Percentiles rank a stretch among this genome's conserved stretches.
These are phyloP conservation scores for Euphysa ruthae DNA, from an alignment of 30 jellyfish, hydroid and myxozoan genomes.

Conservation along the genomic window DNA sequence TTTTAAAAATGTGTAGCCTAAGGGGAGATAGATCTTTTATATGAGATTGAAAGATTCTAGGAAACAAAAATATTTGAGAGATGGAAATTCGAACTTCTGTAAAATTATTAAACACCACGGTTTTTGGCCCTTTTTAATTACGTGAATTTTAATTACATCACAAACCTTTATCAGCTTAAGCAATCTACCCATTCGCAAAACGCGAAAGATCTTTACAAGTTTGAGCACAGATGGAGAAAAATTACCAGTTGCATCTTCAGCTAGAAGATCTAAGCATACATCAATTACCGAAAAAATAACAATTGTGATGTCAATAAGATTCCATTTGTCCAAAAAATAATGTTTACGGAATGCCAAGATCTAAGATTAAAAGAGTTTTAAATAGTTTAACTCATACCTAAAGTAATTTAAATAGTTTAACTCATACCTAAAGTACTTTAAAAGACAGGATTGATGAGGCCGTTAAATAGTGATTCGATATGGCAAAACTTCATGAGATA, in stretches of 20 bases:
- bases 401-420: no score
- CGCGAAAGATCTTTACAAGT: conserved; percentile 67
- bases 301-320: conserved; percentile 53
- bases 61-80: no score
- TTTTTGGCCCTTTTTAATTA: no score
- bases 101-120: background rate
- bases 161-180: conserved; percentile 72
- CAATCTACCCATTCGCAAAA: conserved; percentile 81
- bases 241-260: conserved; percentile 54
- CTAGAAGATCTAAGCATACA: conserved; percentile 47
- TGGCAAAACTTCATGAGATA: no score
- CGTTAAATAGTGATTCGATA: no score
- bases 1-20: no score
- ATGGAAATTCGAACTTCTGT: no score
- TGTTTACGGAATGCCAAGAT: conserved; percentile 65
- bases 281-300: conserved; percentile 59
- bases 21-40: no score
- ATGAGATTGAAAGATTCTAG: no score
- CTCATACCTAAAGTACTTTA: no score
- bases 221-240: conserved; percentile 75
- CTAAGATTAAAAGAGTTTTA: background rate
- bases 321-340: conserved; percentile 73
- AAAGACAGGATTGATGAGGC: no score
- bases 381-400: background rate
- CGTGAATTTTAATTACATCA: no score